Percentiles rank a stretch among this genome's conserved stretches.
These are phyloP conservation scores for Marronus borbonicus DNA, from an alignment of 2,888 invertebrate species.

Conservation along the genomic window DNA sequence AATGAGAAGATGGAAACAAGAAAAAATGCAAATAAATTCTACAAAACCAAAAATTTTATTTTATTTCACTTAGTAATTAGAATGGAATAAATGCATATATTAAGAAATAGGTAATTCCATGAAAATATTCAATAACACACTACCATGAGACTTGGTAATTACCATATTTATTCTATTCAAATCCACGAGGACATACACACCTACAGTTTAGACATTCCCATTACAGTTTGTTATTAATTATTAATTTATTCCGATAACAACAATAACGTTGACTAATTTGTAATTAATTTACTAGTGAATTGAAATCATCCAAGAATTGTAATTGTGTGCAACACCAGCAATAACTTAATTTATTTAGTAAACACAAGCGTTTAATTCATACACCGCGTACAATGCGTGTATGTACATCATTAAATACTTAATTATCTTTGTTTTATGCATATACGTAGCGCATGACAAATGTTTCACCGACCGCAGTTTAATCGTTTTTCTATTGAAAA, in stretches of 20 bases:
- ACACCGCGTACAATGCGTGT: not conserved
- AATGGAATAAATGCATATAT: no score
- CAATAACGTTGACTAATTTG: constrained; percentile 15
- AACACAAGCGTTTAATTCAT: not conserved
- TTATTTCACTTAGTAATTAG: no score
- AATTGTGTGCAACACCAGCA: constrained; percentile 11
- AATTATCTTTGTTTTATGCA: constrained; percentile 12
- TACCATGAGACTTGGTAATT: no score
- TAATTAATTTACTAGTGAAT: not conserved
- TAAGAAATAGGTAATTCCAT: no score
- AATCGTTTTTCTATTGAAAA: constrained; percentile 3
- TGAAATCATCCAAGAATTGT: constrained; percentile 12
- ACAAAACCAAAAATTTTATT: no score
- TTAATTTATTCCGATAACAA: constrained; percentile 2
- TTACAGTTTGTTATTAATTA: constrained; percentile 14
- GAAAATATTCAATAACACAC: no score
- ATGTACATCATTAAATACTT: not conserved
- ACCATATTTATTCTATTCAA: no score
- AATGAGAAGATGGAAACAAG: no score
- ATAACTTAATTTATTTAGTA: constrained; percentile 20
- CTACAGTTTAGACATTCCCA: not conserved
- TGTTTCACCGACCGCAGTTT: not conserved
- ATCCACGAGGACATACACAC: no score
- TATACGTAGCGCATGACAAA: not conserved
- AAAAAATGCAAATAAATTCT: no score